A percentile compares a stretch with the other conserved stretches of the same genome.
These are phyloP conservation scores for Lutjanus argentimaculatus DNA, from an alignment of 2,797 vertebrate genomes.

Conservation along the genomic window DNA sequence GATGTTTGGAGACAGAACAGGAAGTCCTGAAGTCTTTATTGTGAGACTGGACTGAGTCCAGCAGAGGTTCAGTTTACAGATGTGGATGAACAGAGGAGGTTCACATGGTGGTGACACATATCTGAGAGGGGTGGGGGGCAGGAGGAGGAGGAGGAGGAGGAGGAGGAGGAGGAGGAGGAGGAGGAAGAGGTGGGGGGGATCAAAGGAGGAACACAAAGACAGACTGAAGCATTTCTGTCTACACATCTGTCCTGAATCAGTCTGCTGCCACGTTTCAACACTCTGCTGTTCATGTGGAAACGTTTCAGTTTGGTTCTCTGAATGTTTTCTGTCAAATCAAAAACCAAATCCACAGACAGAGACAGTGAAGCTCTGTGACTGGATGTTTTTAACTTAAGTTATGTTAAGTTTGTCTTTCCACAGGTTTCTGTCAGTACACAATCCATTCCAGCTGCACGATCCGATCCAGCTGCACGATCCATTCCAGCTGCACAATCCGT, in stretches of 20 bases:
- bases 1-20: background rate
- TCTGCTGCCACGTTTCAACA: conserved; percentile 43
- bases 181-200: background rate
- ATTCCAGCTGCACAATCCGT: no score
- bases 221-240: background rate
- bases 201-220: background rate
- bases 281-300: background rate
- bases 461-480: no score
- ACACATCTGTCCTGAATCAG: conserved; percentile 49
- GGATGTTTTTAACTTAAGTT: no score
- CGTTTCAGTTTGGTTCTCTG: no score
- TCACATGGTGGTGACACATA: conserved; percentile 80
- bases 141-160: no score
- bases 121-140: conserved; percentile 34
- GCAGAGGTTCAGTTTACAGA: background rate
- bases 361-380: no score
- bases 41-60: background rate
- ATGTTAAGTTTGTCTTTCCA: no score
- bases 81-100: conserved; percentile 9
- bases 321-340: no score
- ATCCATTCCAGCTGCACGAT: no score
- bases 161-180: background rate
- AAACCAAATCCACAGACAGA: no score
- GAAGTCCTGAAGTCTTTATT: background rate
- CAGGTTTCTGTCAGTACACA: no score